These are phyloP conservation scores for Isurus oxyrinchus DNA, from an alignment of 2,113 vertebrate species.

Conservation along the genomic window DNA sequence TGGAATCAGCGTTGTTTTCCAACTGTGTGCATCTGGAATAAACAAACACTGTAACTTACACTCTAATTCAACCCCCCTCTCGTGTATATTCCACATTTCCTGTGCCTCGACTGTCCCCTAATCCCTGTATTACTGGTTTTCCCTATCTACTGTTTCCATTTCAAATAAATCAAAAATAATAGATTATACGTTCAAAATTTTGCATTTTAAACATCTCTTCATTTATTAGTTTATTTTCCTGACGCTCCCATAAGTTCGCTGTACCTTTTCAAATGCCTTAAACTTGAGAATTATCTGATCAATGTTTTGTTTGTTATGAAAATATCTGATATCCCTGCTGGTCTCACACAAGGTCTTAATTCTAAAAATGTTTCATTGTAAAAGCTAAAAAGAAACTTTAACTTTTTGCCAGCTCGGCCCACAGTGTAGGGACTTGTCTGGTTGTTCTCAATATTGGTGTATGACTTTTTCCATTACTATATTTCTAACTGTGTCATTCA, in stretches of 20 bases:
- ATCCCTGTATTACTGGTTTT: background rate
- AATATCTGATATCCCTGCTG: background rate
- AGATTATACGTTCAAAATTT: background rate
- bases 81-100: background rate
- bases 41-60: background rate
- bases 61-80: background rate
- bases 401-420: background rate
- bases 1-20: background rate
- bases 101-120: background rate
- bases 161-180: background rate
- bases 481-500: background rate
- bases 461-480: background rate
- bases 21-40: background rate
- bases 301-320: background rate
- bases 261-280: background rate
- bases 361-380: background rate
- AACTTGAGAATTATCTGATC: background rate
- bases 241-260: background rate
- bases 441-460: background rate
- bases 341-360: background rate
- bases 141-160: background rate
- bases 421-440: background rate
- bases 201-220: background rate
- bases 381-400: background rate
- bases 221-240: background rate